Evolutionary conservation across 1,140 invertebrate species (phyloP), one percentile per base, ranked within the genome.

Genomic region (Pygmarrhopalites habei): DNA sequence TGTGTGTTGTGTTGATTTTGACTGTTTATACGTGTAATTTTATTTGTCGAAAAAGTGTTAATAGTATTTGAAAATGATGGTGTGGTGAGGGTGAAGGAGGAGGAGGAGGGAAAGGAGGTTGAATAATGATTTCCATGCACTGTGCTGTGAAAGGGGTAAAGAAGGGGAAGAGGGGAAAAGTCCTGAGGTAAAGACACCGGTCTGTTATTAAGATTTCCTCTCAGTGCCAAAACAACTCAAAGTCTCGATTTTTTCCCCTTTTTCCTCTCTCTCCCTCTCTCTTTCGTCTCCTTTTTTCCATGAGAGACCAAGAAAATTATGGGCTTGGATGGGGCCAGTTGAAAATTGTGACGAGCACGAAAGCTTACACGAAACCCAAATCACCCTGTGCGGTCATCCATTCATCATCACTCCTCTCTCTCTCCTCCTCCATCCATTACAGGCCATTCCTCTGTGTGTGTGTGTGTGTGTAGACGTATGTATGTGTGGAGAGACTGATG

Each of bases 271-370:
- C 28, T 26, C n/a, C n/a, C n/a, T n/a, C n/a, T n/a, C n/a, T n/a
- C n/a, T n/a, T n/a, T n/a, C n/a, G n/a, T n/a, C n/a, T n/a, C n/a
- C n/a, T n/a, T n/a, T n/a, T n/a, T n/a, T n/a, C n/a, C n/a, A n/a
- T n/a, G n/a, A n/a, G n/a, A n/a, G n/a, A n/a, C n/a, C n/a, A 26
- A 28, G 53, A 41, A 56, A 56, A 56, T 30, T 56, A 56, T 5
- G 30, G 30, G 30, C 12, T 56, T 41, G 12, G 28, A 35, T 23
- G 23, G 23, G 2, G 15, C 17, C 29, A 39, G 53, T 55, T 55
- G 53, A 56, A 56, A 56, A 56, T 56, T 56, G 53, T 56, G 53
- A 56, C 29, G 53, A 56, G 28, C 53, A 56, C 35, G 53, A 56
- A 56, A n/a, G 15, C 5, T 35, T 21, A 5, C 7, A 39, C 28